Percentiles rank a stretch among this genome's conserved stretches.
phyloP scores from a whole-genome alignment of 1,140 invertebrate species.

The Halesus radiatus region DNA sequence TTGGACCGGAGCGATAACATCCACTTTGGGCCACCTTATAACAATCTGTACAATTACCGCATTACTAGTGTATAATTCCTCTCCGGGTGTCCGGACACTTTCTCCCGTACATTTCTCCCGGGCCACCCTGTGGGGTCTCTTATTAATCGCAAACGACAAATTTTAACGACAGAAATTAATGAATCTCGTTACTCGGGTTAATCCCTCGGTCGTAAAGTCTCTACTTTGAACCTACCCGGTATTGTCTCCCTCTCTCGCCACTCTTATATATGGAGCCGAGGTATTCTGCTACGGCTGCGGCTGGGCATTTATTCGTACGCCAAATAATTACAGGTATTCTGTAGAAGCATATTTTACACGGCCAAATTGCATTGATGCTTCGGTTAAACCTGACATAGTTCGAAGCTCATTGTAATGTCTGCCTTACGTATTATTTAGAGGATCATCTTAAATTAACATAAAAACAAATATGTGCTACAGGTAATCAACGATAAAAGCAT shows the following conservation, averaged over 20 bases:
- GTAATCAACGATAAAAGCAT: too few species aligned
- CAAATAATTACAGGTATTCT: slow-evolving; percentile 39
- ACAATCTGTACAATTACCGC: slow-evolving; percentile 55
- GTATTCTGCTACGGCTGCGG: slow-evolving; percentile 10
- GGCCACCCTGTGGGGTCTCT: slow-evolving; percentile 61
- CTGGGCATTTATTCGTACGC: slow-evolving; percentile 48
- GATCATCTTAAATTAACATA: too few species aligned
- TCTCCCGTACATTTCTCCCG: slow-evolving; percentile 38
- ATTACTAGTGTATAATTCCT: slow-evolving; percentile 56
- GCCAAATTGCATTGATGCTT: too few species aligned
- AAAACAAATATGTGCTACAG: too few species aligned
- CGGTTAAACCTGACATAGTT: too few species aligned
- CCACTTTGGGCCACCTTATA: slow-evolving; percentile 45
- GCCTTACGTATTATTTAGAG: too few species aligned
- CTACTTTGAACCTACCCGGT: slow-evolving; percentile 59
- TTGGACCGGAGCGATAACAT: slow-evolving; percentile 28
- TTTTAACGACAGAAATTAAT: slow-evolving; percentile 74
- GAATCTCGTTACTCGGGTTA: slow-evolving; percentile 73
- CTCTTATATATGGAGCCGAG: slow-evolving; percentile 38
- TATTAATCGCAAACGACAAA: slow-evolving; percentile 73
- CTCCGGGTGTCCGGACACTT: slow-evolving; percentile 48
- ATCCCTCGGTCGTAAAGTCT: slow-evolving; percentile 71
- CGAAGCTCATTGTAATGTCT: too few species aligned
- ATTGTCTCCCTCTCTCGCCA: slow-evolving; percentile 52
- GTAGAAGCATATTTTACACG: too few species aligned